These are phyloP conservation scores for Drosophila rellima DNA, from an alignment of 2,888 invertebrate genomes.

Conservation along the genomic window DNA sequence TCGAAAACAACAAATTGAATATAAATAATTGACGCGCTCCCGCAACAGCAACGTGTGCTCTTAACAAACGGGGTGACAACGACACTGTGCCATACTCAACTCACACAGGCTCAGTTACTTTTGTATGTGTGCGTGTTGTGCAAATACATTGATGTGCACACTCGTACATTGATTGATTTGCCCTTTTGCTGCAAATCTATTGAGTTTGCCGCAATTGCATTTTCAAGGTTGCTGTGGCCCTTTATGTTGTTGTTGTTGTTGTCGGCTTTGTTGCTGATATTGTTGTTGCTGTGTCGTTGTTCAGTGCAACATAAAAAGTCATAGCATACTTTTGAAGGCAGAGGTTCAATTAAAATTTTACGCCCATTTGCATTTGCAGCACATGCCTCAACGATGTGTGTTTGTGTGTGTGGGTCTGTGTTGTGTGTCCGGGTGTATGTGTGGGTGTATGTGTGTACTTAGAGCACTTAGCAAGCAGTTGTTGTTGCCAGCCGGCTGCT, in stretches of 20 bases:
- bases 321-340: constrained; percentile 67
- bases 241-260: constrained; percentile 34
- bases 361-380: constrained; percentile 73
- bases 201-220: constrained; percentile 46
- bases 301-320: constrained; percentile 49
- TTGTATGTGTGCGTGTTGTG: constrained; percentile 14
- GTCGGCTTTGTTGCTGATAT: constrained; percentile 10
- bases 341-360: constrained; percentile 81
- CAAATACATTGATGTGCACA: background rate
- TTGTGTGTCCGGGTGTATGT: constrained; percentile 8
- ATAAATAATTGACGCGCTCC: constrained; percentile 73
- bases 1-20: constrained; percentile 76
- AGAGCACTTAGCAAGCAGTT: constrained; percentile 33
- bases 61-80: constrained; percentile 29
- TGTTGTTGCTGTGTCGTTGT: constrained; percentile 44
- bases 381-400: constrained; percentile 30
- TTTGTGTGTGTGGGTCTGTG: constrained; percentile 2
- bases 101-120: background rate
- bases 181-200: constrained; percentile 58
- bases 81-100: constrained; percentile 27
- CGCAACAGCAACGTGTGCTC: constrained; percentile 18
- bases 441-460: constrained; percentile 25
- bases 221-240: constrained; percentile 54
- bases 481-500: constrained; percentile 45
- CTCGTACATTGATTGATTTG: constrained; percentile 62